Evolutionary conservation across 1,140 invertebrate genomes (phyloP).

Genomic region (Micrasema longulum): DNA sequence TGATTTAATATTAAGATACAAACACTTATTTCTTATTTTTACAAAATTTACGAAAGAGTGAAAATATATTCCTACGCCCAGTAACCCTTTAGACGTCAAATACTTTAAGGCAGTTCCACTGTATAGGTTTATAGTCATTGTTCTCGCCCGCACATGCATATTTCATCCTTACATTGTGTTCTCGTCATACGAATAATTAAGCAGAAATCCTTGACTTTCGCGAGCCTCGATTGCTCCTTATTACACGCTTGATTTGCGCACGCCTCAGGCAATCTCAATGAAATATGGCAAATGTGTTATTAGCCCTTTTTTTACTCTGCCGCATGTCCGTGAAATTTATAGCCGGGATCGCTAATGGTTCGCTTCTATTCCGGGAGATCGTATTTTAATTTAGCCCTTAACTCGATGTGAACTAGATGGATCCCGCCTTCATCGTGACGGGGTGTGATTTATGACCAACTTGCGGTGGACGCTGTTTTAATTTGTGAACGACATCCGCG

Average conservation of each 20-base stretch:
- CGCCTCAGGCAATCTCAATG: slow-evolving; percentile 1
- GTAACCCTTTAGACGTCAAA: too few relatives aligned
- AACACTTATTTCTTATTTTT: too few relatives aligned
- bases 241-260: slow-evolving; percentile 18
- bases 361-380: slow-evolving; percentile 48
- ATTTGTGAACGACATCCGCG: slow-evolving; percentile 46
- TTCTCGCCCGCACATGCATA: too few relatives aligned
- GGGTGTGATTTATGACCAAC: slow-evolving; percentile 33
- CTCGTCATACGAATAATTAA: too few relatives aligned
- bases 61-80: too few relatives aligned
- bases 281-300: slow-evolving; percentile 48
- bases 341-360: slow-evolving; percentile 39
- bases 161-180: too few relatives aligned
- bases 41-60: too few relatives aligned
- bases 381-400: slow-evolving; percentile 52
- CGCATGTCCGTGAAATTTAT: slow-evolving; percentile 54
- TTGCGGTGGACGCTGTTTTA: slow-evolving; percentile 28
- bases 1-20: too few relatives aligned
- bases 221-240: not conserved
- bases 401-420: slow-evolving; percentile 30
- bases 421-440: slow-evolving; percentile 24
- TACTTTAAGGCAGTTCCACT: too few relatives aligned
- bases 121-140: too few relatives aligned
- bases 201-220: slow-evolving; percentile 16
- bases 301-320: slow-evolving; percentile 30